phyloP scores from a whole-genome alignment of 2,797 vertebrate genomes.

The Vespertilio murinus region DNA sequence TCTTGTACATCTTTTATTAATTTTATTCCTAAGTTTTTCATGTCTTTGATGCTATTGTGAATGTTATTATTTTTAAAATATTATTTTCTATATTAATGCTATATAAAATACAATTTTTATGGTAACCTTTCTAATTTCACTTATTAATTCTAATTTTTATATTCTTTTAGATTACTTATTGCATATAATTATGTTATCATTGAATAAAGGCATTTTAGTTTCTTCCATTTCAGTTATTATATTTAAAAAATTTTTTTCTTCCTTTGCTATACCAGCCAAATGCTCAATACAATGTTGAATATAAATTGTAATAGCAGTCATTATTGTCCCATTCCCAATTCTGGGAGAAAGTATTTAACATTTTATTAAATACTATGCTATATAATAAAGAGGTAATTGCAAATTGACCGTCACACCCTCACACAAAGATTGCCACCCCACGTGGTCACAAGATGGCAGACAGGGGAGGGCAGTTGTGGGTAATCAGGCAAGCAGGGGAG shows the following conservation, averaged over 20 bases:
- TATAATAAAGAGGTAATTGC: no score
- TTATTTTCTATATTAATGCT: neutral
- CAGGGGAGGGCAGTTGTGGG: no score
- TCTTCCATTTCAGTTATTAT: neutral
- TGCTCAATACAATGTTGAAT: neutral
- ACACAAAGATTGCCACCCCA: no score
- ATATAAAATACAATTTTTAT: neutral
- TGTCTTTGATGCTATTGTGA: neutral
- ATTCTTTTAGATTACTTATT: neutral
- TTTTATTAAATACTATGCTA: neutral
- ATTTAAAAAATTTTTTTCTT: neutral
- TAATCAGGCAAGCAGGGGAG: no score
- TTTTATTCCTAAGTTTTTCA: neutral
- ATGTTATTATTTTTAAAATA: neutral
- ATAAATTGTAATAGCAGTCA: neutral
- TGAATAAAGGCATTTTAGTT: slow-evolving; percentile 17
- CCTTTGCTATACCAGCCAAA: neutral
- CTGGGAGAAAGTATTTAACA: neutral
- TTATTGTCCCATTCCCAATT: neutral
- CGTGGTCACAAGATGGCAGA: no score
- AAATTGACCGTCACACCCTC: no score
- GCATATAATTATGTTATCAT: neutral
- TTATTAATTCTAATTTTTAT: neutral
- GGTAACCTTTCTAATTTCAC: neutral
- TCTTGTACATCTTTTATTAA: neutral